Percentiles rank a stretch among this genome's conserved stretches.
phyloP scores from a whole-genome alignment of 2,797 vertebrate species.

The Spheniscus humboldti region DNA sequence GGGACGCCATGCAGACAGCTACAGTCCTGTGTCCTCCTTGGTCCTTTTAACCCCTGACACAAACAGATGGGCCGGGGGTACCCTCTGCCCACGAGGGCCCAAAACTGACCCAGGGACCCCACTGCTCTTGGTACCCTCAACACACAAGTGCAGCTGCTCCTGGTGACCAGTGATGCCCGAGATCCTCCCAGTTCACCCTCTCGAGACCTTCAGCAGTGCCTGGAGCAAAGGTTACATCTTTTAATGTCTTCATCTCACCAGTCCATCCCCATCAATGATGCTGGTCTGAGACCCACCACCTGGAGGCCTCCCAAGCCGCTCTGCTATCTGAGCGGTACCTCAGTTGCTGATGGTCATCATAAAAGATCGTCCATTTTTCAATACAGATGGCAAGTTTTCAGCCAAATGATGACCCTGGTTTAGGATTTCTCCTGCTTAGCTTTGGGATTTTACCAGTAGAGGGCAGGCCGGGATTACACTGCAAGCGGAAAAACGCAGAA shows the following conservation, averaged over 20 bases:
- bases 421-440: neutral
- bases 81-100: neutral
- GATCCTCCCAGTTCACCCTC: neutral
- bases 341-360: rapidly evolving
- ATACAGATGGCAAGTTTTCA: neutral
- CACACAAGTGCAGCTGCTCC: neutral
- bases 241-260: neutral
- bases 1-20: neutral
- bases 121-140: neutral
- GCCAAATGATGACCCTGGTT: neutral
- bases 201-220: neutral
- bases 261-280: rapidly evolving
- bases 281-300: neutral
- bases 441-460: constrained; percentile 43
- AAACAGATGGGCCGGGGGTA: rapidly evolving
- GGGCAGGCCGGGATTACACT: constrained; percentile 54
- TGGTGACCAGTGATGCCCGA: neutral
- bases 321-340: neutral
- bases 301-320: neutral
- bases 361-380: neutral
- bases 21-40: neutral
- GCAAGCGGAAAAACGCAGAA: neutral
- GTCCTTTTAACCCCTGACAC: rapidly evolving
- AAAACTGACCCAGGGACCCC: neutral
- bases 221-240: neutral